phyloP scores from a whole-genome alignment of 2,797 vertebrate genomes.

The Cyprinodon diabolis region DNA sequence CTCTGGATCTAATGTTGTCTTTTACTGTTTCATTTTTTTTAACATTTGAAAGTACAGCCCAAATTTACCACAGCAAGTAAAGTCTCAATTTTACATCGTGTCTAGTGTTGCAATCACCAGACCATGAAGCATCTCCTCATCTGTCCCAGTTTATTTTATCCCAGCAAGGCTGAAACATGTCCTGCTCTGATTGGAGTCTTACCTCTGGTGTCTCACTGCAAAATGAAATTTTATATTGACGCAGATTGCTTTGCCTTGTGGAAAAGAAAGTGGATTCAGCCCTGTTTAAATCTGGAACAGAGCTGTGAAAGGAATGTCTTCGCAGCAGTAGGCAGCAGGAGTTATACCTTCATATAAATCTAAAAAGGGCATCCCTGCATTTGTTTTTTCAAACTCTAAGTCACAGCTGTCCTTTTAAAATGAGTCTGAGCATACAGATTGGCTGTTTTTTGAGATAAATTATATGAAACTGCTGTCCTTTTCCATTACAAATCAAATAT shows the following conservation, averaged over 20 bases:
- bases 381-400: neutral
- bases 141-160: constrained; percentile 22
- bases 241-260: constrained; percentile 3
- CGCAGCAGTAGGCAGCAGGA: constrained; percentile 16
- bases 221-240: constrained; percentile 19
- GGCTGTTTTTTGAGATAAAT: neutral
- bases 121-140: constrained; percentile 11
- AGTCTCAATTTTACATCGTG: constrained; percentile 35
- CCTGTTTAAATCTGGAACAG: constrained; percentile 7
- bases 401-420: constrained; percentile 3
- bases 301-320: constrained; percentile 31
- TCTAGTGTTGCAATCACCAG: constrained; percentile 11
- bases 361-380: constrained; percentile 6
- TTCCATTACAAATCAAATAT: constrained; percentile 27
- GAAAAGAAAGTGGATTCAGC: neutral
- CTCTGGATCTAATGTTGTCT: constrained; percentile 11
- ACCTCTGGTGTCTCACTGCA: constrained; percentile 25
- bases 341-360: neutral
- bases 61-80: constrained; percentile 13
- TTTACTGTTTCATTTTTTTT: constrained; percentile 6
- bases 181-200: constrained; percentile 20
- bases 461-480: constrained; percentile 30
- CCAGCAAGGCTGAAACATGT: constrained; percentile 30
- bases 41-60: neutral
- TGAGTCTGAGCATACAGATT: constrained; percentile 1